Evolutionary conservation across 2,888 invertebrate species (phyloP).

Genomic region (Pinctada fucata): DNA sequence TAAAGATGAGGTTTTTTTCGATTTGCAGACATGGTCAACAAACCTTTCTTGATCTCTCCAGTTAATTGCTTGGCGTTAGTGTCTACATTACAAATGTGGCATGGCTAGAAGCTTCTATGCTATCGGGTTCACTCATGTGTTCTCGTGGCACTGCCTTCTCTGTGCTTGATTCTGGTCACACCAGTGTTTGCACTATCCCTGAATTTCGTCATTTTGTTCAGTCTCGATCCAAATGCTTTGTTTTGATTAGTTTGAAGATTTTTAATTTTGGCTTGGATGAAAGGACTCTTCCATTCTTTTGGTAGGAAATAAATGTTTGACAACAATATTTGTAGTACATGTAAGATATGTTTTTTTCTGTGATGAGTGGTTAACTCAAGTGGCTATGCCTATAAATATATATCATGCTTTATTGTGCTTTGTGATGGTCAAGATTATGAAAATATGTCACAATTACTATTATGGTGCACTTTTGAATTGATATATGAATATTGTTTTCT

Average conservation of each 20-base stretch:
- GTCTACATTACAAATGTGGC: constrained; percentile 11
- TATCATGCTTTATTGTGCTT: too few species aligned
- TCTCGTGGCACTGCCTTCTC: constrained; percentile 21
- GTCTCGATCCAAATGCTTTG: constrained; percentile 10
- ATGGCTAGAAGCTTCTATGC: constrained; percentile 24
- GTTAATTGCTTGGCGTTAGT: constrained; percentile 8
- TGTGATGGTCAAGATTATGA: too few species aligned
- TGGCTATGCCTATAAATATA: too few species aligned
- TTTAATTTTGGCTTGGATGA: neutral
- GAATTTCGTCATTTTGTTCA: constrained; percentile 19
- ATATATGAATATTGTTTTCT: too few species aligned
- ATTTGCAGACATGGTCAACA: constrained; percentile 13
- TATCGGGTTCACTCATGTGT: neutral
- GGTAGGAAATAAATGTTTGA: neutral
- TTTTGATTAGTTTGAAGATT: neutral
- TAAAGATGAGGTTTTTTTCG: neutral
- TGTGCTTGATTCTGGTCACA: constrained; percentile 51
- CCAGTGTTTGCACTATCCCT: constrained; percentile 48
- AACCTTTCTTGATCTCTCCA: constrained; percentile 8
- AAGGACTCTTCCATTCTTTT: neutral
- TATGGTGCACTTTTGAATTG: too few species aligned
- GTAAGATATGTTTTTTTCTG: too few species aligned
- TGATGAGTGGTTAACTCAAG: too few species aligned
- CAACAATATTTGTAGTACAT: neutral
- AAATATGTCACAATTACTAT: too few species aligned